A percentile compares a stretch with the other conserved stretches of the same genome.
Evolutionary conservation across 2,113 vertebrate species (phyloP).

Genomic region (Arenaria interpres): DNA sequence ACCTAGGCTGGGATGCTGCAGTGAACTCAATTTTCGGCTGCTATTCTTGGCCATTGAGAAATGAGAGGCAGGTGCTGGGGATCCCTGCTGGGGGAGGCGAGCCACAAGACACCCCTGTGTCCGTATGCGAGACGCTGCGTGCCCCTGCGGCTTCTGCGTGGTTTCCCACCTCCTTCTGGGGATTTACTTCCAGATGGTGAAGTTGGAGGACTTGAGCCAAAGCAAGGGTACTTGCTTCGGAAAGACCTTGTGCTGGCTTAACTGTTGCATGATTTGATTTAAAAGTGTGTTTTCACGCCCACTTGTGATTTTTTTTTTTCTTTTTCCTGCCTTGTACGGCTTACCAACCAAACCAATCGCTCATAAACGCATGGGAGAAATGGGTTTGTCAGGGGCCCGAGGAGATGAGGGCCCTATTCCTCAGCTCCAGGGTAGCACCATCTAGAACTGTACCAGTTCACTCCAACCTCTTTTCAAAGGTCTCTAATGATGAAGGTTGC

Average conservation of each 20-base stretch:
- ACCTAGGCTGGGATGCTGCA: not conserved
- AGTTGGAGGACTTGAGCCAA: not conserved
- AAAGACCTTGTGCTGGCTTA: not conserved
- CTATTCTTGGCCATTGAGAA: not conserved
- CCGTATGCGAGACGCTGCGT: fast-evolving
- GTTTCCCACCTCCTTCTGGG: not conserved
- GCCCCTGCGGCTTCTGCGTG: not conserved
- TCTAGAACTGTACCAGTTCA: not conserved
- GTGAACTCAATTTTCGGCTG: not conserved
- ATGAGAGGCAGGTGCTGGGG: not conserved
- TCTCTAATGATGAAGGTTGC: not conserved
- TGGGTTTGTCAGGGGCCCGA: not conserved
- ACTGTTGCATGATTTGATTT: not conserved
- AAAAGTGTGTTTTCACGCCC: not conserved
- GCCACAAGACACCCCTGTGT: not conserved
- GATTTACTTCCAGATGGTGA: not conserved
- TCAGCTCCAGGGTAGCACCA: not conserved
- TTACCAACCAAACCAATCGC: not conserved
- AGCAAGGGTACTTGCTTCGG: not conserved
- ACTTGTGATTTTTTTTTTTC: not conserved
- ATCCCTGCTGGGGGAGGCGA: not conserved
- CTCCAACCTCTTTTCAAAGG: not conserved
- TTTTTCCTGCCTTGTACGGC: not conserved
- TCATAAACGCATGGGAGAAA: not conserved
- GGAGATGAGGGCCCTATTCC: not conserved